Evolutionary conservation across 2,888 invertebrate genomes (phyloP).

Genomic region (Cryptosula pallasiana): DNA sequence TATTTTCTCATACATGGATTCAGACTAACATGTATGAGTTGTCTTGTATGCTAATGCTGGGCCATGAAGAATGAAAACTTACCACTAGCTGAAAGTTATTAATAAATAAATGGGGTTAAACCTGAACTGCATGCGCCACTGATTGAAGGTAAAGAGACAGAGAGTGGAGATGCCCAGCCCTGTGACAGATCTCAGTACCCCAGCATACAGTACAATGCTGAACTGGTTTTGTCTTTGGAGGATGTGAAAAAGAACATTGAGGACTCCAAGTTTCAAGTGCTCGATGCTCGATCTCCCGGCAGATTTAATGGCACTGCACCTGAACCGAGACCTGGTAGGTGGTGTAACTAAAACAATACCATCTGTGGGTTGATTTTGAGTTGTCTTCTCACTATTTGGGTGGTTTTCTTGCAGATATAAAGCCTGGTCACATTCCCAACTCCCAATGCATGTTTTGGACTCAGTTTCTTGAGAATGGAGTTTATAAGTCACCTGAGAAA

Average conservation of each 20-base stretch:
- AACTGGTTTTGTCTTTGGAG: conserved; percentile 37
- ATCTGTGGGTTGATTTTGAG: too few species aligned
- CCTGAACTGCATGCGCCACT: too few species aligned
- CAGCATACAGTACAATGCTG: conserved; percentile 28
- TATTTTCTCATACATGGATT: too few species aligned
- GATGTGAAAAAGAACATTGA: conserved; percentile 38
- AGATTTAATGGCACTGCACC: conserved; percentile 42
- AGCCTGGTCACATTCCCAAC: conserved; percentile 42
- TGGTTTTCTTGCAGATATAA: conserved; percentile 34
- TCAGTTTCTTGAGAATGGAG: conserved; percentile 34
- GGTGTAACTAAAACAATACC: too few species aligned
- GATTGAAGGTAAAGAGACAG: neutral
- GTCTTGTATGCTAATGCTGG: too few species aligned
- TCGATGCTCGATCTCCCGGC: conserved; percentile 43
- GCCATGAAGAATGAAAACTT: too few species aligned
- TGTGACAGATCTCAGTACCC: neutral
- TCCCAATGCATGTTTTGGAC: conserved; percentile 26
- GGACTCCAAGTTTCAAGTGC: conserved; percentile 33
- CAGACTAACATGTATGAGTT: too few species aligned
- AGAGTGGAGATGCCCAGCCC: neutral
- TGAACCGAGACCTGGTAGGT: conserved; percentile 44
- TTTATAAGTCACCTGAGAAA: conserved; percentile 35
- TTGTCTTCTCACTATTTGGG: too few species aligned
- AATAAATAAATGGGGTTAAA: too few species aligned
- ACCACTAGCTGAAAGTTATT: too few species aligned